A percentile compares a stretch with the other conserved stretches of the same genome.
Conservation (phyloP, 2,888 invertebrate species). For the Rhopalosiphum nymphaeae region DNA sequence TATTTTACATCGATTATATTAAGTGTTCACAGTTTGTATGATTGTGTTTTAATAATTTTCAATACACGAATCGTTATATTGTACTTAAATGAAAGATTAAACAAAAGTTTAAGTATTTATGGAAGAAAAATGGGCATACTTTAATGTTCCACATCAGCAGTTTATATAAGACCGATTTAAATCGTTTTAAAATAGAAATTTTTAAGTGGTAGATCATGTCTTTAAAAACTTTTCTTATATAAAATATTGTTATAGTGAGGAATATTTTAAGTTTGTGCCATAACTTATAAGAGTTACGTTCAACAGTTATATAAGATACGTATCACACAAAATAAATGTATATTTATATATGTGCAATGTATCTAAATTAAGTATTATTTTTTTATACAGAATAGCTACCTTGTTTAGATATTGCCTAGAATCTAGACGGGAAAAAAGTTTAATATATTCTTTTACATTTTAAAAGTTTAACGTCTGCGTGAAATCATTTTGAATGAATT, state of each 20-base stretch:
- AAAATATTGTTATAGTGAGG: slow-evolving; percentile 9
- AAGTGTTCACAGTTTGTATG: neutral
- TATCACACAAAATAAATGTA: neutral
- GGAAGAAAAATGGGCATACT: neutral
- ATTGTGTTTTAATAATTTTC: neutral
- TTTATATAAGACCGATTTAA: slow-evolving; percentile 36
- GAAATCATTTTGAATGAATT: neutral
- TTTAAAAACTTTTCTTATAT: slow-evolving; percentile 30
- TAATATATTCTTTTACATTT: neutral
- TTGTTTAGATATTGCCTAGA: neutral
- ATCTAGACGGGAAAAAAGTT: neutral
- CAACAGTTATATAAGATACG: neutral
- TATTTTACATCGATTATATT: neutral
- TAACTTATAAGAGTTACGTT: slow-evolving; percentile 21
- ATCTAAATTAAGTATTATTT: neutral
- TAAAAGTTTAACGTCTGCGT: neutral
- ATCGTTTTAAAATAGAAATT: slow-evolving; percentile 31
- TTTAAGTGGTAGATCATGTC: slow-evolving; percentile 26
- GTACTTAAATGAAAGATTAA: neutral
- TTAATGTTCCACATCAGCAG: slow-evolving; percentile 20
- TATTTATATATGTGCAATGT: neutral
- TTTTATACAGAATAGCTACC: neutral
- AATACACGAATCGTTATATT: neutral
- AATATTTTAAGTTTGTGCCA: slow-evolving; percentile 16
- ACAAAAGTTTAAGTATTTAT: neutral